Evolutionary conservation across 2,113 vertebrate species (phyloP).

Genomic region (Oncorhynchus mykiss): DNA sequence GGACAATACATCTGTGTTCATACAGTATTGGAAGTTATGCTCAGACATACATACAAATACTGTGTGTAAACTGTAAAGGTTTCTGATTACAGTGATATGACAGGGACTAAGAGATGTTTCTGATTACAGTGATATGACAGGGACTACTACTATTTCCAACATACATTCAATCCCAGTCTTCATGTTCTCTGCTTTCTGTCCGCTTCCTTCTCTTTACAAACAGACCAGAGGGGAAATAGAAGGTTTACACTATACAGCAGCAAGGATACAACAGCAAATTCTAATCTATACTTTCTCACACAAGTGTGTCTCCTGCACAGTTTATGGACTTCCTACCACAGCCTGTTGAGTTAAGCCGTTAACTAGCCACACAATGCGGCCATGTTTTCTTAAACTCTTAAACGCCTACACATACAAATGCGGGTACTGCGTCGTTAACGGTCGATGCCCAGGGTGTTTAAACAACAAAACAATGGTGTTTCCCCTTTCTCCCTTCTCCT

Average conservation of each 20-base stretch:
- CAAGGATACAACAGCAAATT: neutral
- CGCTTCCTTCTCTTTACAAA: neutral
- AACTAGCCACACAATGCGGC: conserved; percentile 1
- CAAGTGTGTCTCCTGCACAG: neutral
- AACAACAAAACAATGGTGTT: neutral
- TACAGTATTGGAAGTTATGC: neutral
- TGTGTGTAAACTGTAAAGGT: neutral
- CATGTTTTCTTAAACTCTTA: conserved; percentile 15
- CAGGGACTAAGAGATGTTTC: no score
- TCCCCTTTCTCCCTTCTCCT: neutral
- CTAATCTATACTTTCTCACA: conserved; percentile 13
- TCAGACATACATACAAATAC: neutral
- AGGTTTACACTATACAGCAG: neutral
- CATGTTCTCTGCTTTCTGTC: neutral
- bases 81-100: neutral
- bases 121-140: no score
- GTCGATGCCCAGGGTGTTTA: conserved; percentile 12
- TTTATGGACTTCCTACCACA: conserved; percentile 6
- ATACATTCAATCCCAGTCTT: neutral
- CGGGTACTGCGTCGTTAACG: neutral
- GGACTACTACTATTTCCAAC: no score
- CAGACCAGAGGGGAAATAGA: neutral
- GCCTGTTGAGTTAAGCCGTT: neutral
- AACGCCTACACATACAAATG: conserved; percentile 4
- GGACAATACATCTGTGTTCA: no score